Evolutionary conservation across 2,113 vertebrate species (phyloP).

Genomic region (Irena cyanogastra): DNA sequence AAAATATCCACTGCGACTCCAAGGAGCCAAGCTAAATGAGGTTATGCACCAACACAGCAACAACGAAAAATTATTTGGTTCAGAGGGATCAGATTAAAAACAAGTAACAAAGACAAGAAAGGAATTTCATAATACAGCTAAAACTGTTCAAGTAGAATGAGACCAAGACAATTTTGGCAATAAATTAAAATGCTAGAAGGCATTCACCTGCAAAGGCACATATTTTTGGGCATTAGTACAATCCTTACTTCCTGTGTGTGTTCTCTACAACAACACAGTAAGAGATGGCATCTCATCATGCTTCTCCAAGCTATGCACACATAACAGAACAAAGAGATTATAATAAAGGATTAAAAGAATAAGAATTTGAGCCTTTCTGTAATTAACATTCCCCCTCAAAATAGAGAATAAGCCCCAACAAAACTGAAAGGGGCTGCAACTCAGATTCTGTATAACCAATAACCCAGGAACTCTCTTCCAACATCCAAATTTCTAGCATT

Average conservation of each 20-base stretch:
- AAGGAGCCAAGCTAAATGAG: neutral
- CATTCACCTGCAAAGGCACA: neutral
- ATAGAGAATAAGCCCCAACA: neutral
- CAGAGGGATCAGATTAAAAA: neutral
- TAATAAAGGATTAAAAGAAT: neutral
- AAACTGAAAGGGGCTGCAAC: neutral
- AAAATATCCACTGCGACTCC: neutral
- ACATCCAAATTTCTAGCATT: neutral
- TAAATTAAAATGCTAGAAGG: neutral
- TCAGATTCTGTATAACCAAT: neutral
- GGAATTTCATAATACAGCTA: neutral
- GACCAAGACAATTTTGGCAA: neutral
- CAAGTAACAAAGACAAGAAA: neutral
- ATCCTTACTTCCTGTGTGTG: neutral
- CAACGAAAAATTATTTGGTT: neutral
- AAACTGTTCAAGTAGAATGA: neutral
- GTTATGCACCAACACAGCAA: neutral
- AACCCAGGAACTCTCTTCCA: neutral
- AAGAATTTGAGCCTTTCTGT: neutral
- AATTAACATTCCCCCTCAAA: neutral
- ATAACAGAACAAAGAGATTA: neutral
- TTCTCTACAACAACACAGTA: neutral
- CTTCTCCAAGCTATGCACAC: neutral
- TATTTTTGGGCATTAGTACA: neutral
- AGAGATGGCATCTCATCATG: neutral